Conservation (phyloP, 2,888 invertebrate species). For the Synergus laeviventris region DNA sequence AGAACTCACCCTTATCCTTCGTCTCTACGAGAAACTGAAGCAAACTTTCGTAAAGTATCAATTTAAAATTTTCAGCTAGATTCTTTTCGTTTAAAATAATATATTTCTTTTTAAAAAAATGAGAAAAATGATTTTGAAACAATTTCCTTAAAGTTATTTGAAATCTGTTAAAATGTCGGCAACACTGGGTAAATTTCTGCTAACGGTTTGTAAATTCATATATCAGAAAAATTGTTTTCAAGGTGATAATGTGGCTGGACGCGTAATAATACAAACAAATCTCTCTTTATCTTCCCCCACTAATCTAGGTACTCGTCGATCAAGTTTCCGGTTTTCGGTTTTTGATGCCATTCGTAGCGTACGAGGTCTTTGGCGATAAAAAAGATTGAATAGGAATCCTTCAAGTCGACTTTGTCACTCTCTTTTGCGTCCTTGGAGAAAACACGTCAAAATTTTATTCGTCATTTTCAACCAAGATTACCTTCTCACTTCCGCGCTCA, state of each 20-base stretch:
- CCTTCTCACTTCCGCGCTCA: not conserved
- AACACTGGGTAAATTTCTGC: too few relatives aligned
- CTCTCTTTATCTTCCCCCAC: not conserved
- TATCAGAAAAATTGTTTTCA: not conserved
- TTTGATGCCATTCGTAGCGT: conserved; percentile 2
- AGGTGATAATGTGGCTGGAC: not conserved
- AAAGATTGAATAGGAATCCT: conserved; percentile 1
- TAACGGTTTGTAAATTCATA: not conserved
- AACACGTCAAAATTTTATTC: conserved; percentile 1
- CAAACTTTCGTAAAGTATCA: not conserved
- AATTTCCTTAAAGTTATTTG: too few relatives aligned
- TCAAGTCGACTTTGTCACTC: conserved; percentile 12
- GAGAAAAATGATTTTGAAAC: too few relatives aligned
- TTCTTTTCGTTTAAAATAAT: not conserved
- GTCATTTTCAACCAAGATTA: not conserved
- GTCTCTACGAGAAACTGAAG: conserved; percentile 8
- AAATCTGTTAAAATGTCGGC: too few relatives aligned
- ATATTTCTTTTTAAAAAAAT: not conserved
- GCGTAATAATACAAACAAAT: conserved; percentile 4
- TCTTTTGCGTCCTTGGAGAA: conserved; percentile 27
- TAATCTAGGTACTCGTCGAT: not conserved
- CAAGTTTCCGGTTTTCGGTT: conserved; percentile 10
- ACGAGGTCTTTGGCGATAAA: conserved; percentile 6
- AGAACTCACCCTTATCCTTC: conserved; percentile 18
- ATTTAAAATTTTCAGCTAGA: not conserved